These are phyloP conservation scores for Prionailurus viverrinus DNA, from an alignment of 2,113 vertebrate genomes.

Conservation along the genomic window DNA sequence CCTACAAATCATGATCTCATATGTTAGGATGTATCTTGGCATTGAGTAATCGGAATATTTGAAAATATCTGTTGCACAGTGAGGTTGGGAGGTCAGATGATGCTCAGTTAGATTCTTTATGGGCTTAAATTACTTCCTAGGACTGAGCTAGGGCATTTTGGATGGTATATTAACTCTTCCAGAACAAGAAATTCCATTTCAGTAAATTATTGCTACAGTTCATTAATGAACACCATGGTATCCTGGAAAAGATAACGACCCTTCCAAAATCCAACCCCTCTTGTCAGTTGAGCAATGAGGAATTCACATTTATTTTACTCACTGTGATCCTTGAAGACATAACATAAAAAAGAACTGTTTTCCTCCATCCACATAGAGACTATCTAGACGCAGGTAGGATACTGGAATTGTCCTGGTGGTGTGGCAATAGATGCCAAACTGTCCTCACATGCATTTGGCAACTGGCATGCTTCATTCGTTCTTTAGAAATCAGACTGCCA, in stretches of 20 bases:
- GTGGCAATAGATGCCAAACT: background rate
- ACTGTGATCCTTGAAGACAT: conserved; percentile 9
- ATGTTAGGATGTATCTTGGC: conserved; percentile 23
- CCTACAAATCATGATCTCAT: conserved; percentile 63
- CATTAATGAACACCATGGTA: conserved; percentile 46
- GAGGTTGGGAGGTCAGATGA: conserved; percentile 20
- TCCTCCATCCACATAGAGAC: background rate
- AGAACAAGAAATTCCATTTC: conserved; percentile 59
- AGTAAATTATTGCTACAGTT: conserved; percentile 76
- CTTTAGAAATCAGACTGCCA: background rate
- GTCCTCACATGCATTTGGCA: background rate
- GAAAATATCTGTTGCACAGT: conserved; percentile 61
- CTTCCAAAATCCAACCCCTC: conserved; percentile 63
- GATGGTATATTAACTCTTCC: conserved; percentile 57
- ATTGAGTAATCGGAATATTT: conserved; percentile 34
- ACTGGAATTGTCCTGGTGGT: background rate
- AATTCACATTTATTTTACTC: background rate
- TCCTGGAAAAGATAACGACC: conserved; percentile 66
- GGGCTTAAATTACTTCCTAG: conserved; percentile 47
- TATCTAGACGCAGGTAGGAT: background rate
- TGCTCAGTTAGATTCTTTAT: conserved; percentile 27
- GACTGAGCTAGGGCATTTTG: conserved; percentile 50
- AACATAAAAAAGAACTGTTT: background rate
- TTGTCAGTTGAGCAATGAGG: background rate
- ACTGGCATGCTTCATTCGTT: background rate